Conservation (phyloP, 1,140 invertebrate genomes). For the Rhopalosiphum padi region DNA sequence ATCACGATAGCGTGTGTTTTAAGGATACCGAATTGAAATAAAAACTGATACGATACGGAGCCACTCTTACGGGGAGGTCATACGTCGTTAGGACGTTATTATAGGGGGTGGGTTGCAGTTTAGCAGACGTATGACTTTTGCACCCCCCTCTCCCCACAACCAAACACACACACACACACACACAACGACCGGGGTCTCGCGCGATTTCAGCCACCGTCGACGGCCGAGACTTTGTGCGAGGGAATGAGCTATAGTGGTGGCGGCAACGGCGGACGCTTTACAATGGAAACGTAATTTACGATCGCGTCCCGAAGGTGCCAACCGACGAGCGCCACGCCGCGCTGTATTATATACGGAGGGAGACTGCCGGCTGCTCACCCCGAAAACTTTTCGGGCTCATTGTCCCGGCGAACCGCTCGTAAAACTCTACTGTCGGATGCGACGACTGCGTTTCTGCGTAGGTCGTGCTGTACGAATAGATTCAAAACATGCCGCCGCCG, state of each 20-base stretch:
- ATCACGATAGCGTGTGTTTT: background rate
- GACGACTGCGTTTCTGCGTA: background rate
- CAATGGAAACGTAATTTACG: constrained; percentile 47
- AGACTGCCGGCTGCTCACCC: background rate
- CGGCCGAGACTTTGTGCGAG: background rate
- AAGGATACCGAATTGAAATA: background rate
- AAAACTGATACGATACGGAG: background rate
- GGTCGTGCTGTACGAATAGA: background rate
- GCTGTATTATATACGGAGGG: background rate
- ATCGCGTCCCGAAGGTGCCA: constrained; percentile 33
- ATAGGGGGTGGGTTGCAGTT: background rate
- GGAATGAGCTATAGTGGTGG: background rate
- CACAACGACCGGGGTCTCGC: background rate
- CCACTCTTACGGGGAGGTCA: background rate
- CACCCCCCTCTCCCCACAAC: too few relatives aligned
- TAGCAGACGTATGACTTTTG: constrained; percentile 1
- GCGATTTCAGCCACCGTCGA: background rate
- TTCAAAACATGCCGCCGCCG: background rate
- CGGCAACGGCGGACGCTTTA: background rate
- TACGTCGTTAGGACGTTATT: background rate
- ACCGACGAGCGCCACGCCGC: background rate
- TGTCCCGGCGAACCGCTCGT: background rate
- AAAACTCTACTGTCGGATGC: background rate
- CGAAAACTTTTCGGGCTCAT: constrained; percentile 1
- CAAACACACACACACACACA: too few relatives aligned